Evolutionary conservation across 2,888 invertebrate genomes (phyloP).

Genomic region (Eumerus sabulonum): DNA sequence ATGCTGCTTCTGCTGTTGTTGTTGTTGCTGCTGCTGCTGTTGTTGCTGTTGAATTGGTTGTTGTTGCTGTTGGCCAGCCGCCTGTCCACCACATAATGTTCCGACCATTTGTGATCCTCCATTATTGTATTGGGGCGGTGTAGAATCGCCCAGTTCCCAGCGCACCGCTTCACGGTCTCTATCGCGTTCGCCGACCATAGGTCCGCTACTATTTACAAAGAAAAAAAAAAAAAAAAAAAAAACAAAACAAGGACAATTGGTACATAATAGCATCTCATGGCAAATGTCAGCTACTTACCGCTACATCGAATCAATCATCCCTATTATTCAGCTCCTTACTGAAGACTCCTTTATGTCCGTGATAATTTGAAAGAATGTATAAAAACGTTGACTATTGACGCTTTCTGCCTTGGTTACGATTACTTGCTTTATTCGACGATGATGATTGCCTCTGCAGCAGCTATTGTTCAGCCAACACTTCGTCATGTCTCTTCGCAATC

Average conservation of each 20-base stretch:
- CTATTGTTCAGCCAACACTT: conserved; percentile 70
- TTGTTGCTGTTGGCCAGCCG: conserved; percentile 78
- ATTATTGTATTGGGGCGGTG: conserved; percentile 80
- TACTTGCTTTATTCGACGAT: conserved; percentile 71
- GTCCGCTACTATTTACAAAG: conserved; percentile 74
- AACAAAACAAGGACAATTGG: neutral
- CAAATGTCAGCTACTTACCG: conserved; percentile 74
- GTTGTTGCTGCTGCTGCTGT: conserved; percentile 73
- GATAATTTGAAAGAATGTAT: conserved; percentile 64
- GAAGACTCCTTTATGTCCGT: conserved; percentile 67
- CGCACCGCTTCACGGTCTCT: conserved; percentile 80
- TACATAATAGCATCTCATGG: neutral
- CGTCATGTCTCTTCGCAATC: conserved; percentile 71
- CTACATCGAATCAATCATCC: conserved; percentile 79
- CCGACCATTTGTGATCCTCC: conserved; percentile 79
- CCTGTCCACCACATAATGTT: conserved; percentile 78
- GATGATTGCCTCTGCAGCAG: conserved; percentile 70
- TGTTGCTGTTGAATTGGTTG: conserved; percentile 75
- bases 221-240: neutral
- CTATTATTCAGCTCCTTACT: conserved; percentile 75
- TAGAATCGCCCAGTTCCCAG: conserved; percentile 80
- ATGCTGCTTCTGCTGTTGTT: conserved; percentile 70
- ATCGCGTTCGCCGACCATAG: conserved; percentile 80
- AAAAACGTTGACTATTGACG: conserved; percentile 58
- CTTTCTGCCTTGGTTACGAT: conserved; percentile 65